Base-by-base conservation (phyloP, 2,113 vertebrate genomes). In the Puntigrus tetrazona region DNA sequence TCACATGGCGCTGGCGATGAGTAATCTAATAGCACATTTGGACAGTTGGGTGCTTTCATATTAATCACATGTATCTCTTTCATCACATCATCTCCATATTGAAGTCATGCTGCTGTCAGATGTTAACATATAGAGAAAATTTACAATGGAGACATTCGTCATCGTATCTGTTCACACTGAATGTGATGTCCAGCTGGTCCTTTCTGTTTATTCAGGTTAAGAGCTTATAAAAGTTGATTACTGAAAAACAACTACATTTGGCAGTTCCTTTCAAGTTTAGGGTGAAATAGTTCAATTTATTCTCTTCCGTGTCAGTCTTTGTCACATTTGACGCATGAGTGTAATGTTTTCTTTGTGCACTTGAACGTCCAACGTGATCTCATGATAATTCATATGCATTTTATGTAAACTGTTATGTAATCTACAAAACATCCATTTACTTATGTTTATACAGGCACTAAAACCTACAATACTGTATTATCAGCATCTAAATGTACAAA, bases 161-260 rank as follows among this genome's bases (percentile, higher is more conserved):
- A 79, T 79, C 57, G 63, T 11, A 80, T 45, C 27, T 47, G 9
- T 65, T 65, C n/a, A 31, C 0, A 14, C 1, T 34, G 27, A 25
- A 41, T 41, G 36, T 41, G n/a, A 36, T 20, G 80, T 57, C 18
- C 27, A 7, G 47, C 18, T 63, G 67, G 79, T 25, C 10, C 36
- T 74, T 47, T 41, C 76, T 52, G 36, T 77, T 74, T 47, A 72
- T 78, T n/a, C 80, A 73, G 77, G 59, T 83, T 63, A 78, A 78
- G 77, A 76, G 50, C 81, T 82, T 45, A 27, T 45, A 45, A 38
- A n/a, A n/a, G 7, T 57, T 70, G 36, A 22, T 69, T 36, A 9
- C 36, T 70, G 2, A 70, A 41, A 38, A 38, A 0, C 6, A 45
- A 65, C 61, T 65, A 65, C 6, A 65, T 18, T 18, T 1, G 16